Evolutionary conservation across 1,140 invertebrate species (phyloP), one percentile per base, ranked within the genome.

Genomic region (Hypsibius dujardini): DNA sequence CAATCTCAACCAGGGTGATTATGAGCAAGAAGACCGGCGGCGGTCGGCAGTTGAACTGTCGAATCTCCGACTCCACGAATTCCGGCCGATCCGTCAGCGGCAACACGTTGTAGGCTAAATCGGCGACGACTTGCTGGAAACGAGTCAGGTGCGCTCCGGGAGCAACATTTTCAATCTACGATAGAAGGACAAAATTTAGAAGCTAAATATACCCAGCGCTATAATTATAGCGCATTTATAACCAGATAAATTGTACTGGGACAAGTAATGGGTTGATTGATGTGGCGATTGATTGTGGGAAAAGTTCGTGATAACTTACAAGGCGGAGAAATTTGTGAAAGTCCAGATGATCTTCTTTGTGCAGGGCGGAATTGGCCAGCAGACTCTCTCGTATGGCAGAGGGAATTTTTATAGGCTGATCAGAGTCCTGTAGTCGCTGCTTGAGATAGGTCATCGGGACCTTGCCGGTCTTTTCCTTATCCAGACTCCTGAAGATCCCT

Each of bases 41-140:
- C 42, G 90, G 90, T 76, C 84, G 87, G 76, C 90, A 91, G 46
- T 84, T 86, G 80, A 92, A 92, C 77, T 90, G 85, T 75, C 90
- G 88, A 76, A 91, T 90, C 87, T 77, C 83, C 76, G 78, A 81
- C 82, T 77, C 85, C 70, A 79, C 75, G 47, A 76, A 74, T 47
- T 75, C 71, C 15, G 77, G 77, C 46, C 74, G 70, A 45, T 70
- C 56, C 28, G 60, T 70, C 69, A 70, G 7, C 2, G 74, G 74
- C 1, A 75, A 70, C 40, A 75, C 74, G 46, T 59, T 69, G 50
- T 70, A 74, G n/a, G 74, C 67, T 12, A 74, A 73, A 7, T 70
- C 47, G 2, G 62, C 45, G 1, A 75, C 47, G 40, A 72, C 70
- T 50, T 59, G 47, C 69, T 69, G 78, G 47, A 12, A 73, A 15